Conservation (phyloP, 2,113 vertebrate genomes). For the Upupa epops region DNA sequence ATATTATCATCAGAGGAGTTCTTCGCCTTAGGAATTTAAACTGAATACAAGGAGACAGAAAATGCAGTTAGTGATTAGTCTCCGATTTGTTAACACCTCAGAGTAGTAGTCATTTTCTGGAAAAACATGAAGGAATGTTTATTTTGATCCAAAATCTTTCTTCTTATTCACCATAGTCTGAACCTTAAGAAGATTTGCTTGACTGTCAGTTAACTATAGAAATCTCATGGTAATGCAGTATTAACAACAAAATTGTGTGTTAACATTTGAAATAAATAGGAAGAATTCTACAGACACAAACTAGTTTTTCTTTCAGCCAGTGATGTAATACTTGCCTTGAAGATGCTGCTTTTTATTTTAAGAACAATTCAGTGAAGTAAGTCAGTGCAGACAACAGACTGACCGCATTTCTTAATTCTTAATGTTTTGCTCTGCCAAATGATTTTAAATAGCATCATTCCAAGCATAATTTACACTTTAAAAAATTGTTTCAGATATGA, state of each 20-base stretch:
- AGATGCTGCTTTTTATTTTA: conserved; percentile 13
- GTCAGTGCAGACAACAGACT: conserved; percentile 18
- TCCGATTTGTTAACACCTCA: not conserved
- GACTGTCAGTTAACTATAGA: not conserved
- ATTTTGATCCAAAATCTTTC: conserved; percentile 15
- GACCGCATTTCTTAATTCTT: conserved; percentile 52
- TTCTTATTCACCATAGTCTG: not conserved
- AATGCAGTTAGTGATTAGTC: not conserved
- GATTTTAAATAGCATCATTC: conserved; percentile 52
- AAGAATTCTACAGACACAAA: not conserved
- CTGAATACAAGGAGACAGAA: not conserved
- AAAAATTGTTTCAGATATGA: conserved; percentile 40
- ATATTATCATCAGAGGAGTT: not conserved
- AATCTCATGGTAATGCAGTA: not conserved
- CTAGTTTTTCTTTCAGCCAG: conserved; percentile 40
- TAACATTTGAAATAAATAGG: not conserved
- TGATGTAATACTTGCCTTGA: not conserved
- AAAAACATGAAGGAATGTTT: not conserved
- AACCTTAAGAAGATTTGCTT: not conserved
- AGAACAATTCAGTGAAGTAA: conserved; percentile 7
- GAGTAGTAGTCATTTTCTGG: not conserved
- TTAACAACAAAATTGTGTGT: not conserved
- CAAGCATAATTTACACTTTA: conserved; percentile 46
- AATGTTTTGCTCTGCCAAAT: conserved; percentile 37
- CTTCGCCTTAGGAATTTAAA: not conserved